Evolutionary conservation across 2,113 vertebrate species (phyloP), one percentile per base, ranked within the genome.

Genomic region (Alexandromys fortis): DNA sequence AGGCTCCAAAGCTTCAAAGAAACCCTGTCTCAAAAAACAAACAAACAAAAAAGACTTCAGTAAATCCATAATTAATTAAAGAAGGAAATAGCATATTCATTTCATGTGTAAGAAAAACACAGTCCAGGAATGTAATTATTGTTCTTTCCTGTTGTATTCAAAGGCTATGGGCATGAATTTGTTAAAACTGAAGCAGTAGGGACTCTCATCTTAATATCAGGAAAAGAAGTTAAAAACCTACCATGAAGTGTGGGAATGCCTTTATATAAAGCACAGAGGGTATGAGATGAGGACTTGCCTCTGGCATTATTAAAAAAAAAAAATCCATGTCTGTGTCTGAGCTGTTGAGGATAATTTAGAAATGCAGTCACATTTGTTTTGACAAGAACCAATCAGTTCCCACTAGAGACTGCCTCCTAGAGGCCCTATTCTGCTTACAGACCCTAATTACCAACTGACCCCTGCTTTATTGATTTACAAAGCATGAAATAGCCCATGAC

Each of bases 51-150:
- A 94, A 76, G 47, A 81, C 72, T 94, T 83, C 9, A 82, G 67
- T 45, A 33, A 95, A 96, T 90, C 35, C 8, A 90, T 73, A 92
- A 97, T 83, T 89, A 94, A 91, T 68, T 94, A 42, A 63, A 91
- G 45, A 52, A 58, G 63, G 81, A 75, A 94, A 96, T 49, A 77
- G 8, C 3, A 38, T 70, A 76, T 82, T 94, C 33, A 73, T 90
- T 83, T 95, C 86, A 94, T 92, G 11, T 90, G 1, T 65, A 72
- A 90, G 35, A 79, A 42, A 90, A 89, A 70, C 33, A 90, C 81
- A 52, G 86, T 78, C 55, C 68, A 78, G 28, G 12, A 45, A 38
- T 87, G 42, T 55, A 94, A 94, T 73, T 96, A 76, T 38, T 75
- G 3, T 79, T 88, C 79, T 96, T 92, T 75, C 75, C 86, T 85